phyloP scores from a whole-genome alignment of 2,113 vertebrate genomes.

The Malurus cyaneus region DNA sequence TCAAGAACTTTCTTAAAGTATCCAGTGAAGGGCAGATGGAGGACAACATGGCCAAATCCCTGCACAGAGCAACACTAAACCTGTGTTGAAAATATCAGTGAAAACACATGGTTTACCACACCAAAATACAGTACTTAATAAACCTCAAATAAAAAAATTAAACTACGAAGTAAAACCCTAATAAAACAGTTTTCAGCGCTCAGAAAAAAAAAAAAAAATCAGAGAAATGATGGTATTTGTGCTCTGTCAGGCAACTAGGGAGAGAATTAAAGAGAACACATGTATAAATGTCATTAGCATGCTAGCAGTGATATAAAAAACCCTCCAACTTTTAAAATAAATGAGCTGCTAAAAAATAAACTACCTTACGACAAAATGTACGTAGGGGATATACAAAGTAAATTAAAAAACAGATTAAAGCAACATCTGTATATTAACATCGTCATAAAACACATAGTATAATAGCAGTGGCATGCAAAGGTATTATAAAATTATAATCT shows the following conservation, averaged over 20 bases:
- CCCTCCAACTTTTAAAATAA: conserved; percentile 77
- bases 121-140: not conserved
- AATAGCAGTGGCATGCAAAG: conserved; percentile 67
- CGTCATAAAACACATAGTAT: conserved; percentile 69
- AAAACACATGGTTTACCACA: not conserved
- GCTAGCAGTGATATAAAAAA: conserved; percentile 62
- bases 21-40: not conserved
- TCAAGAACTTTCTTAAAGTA: not conserved
- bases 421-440: conserved; percentile 81
- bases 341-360: conserved; percentile 79
- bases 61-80: not conserved
- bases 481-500: conserved; percentile 78
- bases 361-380: conserved; percentile 73
- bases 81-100: not conserved
- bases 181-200: conserved; percentile 11
- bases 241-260: conserved; percentile 36
- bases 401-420: conserved; percentile 79
- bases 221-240: not conserved
- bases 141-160: conserved; percentile 44
- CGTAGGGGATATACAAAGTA: conserved; percentile 75
- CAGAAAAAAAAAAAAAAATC: not conserved
- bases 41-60: not conserved
- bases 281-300: conserved; percentile 70
- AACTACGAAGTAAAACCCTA: conserved; percentile 3
- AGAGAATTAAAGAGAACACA: conserved; percentile 59